A percentile compares a stretch with the other conserved stretches of the same genome.
Conservation (phyloP, 2,113 vertebrate genomes). For the Mungos mungo region DNA sequence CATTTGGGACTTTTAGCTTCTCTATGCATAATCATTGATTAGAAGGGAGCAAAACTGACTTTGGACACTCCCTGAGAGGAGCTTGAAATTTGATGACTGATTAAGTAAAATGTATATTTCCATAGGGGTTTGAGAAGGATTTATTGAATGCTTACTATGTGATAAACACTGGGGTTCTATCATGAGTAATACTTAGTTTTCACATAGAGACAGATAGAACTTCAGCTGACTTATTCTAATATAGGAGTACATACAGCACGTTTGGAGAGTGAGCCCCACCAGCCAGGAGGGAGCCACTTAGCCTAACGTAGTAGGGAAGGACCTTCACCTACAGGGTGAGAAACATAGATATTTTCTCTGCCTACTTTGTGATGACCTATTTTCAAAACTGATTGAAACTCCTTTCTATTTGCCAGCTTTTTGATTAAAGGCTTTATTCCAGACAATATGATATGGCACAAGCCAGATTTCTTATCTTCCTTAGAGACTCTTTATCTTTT, state of each 20-base stretch:
- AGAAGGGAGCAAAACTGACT: not conserved
- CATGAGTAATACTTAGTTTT: not conserved
- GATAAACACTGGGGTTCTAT: not conserved
- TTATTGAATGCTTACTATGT: not conserved
- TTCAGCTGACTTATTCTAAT: not conserved
- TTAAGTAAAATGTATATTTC: not conserved
- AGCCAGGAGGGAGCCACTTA: rapidly evolving
- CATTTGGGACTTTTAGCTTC: not conserved
- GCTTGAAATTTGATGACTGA: not conserved
- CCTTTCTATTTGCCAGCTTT: not conserved
- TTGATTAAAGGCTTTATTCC: slow-evolving; percentile 13
- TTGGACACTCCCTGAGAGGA: not conserved
- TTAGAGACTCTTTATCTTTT: not conserved
- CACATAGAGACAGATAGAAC: not conserved
- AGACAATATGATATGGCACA: not conserved
- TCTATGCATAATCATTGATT: not conserved
- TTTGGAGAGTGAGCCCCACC: too few species aligned
- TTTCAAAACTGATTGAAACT: not conserved
- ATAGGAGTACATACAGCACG: not conserved
- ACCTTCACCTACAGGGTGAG: not conserved
- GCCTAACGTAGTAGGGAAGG: rapidly evolving
- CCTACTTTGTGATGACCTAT: not conserved
- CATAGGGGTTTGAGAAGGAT: not conserved
- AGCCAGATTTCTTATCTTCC: not conserved
- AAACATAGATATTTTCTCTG: not conserved